Evolutionary conservation across 1,140 invertebrate genomes (phyloP), one percentile per base, ranked within the genome.

Genomic region (Aphelenchoides besseyi): DNA sequence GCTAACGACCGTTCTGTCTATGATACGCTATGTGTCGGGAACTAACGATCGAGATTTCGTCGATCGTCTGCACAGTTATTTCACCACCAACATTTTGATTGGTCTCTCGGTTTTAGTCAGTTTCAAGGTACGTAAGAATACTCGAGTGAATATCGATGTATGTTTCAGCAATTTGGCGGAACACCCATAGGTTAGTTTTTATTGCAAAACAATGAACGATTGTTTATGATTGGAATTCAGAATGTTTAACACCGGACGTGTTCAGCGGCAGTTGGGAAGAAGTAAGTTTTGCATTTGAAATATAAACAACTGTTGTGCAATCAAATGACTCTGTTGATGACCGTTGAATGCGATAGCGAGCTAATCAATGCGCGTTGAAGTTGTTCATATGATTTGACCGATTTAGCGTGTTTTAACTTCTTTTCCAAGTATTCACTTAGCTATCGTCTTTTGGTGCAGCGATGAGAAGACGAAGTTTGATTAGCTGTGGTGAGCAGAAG

Each of bases 131-230:
- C 68, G 61, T 79, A 74, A 29, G 53, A n/a, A 36, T 59, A 36
- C 75, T 52, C 29, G 29, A 36, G 32, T 2, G 28, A n/a, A n/a
- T n/a, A 8, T 68, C 66, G 26, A 68, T 16, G 9, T 1, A 18
- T 29, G 53, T 78, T 81, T 68, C 41, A 79, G 79, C 77, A 79
- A 81, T 79, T 79, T 57, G 77, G 77, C 18, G 79, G 77, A 0
- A 78, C 72, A 48, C 77, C 77, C 33, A 54, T 79, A 12, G 62
- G 37, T 5, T 41, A 41, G n/a, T 8, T n/a, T 41, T 41, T 5
- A 8, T 41, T 41, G 37, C 5, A 8, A 41, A 41, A 5, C 37
- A 41, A n/a, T 41, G n/a, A n/a, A 41, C 37, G n/a, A 41, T 8
- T 8, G 5, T n/a, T n/a, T n/a, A n/a, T 41, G 5, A 41, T 41